These are phyloP conservation scores for Epirrhoe alternata DNA, from an alignment of 2,888 invertebrate species.

Conservation along the genomic window DNA sequence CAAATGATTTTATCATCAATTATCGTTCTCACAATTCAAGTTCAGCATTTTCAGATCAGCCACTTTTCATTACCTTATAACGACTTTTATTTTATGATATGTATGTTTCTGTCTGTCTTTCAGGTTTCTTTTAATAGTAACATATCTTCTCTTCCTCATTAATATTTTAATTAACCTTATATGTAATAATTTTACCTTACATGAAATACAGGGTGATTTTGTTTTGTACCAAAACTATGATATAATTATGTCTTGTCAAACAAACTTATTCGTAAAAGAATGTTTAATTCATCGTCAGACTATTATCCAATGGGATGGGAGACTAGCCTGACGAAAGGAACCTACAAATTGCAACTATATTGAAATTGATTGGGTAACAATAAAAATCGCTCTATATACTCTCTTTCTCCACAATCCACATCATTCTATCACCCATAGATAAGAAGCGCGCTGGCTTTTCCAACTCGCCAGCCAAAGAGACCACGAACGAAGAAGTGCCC, in stretches of 20 bases:
- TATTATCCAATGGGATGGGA: no score
- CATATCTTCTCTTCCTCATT: background rate
- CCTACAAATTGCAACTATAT: no score
- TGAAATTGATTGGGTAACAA: background rate
- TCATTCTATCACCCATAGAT: conserved; percentile 47
- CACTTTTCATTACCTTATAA: conserved; percentile 30
- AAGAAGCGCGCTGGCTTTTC: conserved; percentile 66
- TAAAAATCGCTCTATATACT: conserved; percentile 5
- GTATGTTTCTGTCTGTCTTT: background rate
- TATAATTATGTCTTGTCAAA: background rate
- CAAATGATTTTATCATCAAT: background rate
- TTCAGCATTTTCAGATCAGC: conserved; percentile 22
- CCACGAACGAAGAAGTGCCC: conserved; percentile 64
- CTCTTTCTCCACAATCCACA: conserved; percentile 10
- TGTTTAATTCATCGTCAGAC: background rate
- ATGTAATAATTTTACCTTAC: background rate
- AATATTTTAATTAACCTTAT: no score
- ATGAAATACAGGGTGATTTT: conserved; percentile 9
- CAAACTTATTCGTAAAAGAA: background rate
- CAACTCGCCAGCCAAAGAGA: conserved; percentile 64
- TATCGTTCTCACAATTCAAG: conserved; percentile 19
- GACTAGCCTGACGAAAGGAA: no score
- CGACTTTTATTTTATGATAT: background rate
- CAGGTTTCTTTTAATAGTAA: background rate
- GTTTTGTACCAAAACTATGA: background rate